Conservation (phyloP, 2,113 vertebrate species). For the Gymnobelideus leadbeateri region DNA sequence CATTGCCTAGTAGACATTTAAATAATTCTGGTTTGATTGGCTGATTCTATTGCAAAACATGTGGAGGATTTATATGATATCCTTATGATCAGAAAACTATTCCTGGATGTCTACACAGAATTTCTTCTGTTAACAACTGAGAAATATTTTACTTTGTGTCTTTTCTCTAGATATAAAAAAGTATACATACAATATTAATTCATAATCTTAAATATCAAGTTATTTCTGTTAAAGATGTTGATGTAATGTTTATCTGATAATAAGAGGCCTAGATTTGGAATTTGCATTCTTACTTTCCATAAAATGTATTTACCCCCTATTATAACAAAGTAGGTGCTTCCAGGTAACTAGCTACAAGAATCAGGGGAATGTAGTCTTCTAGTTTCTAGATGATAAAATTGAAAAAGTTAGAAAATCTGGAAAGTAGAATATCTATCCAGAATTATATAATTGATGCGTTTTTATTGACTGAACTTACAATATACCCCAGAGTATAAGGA, state of each 20-base stretch:
- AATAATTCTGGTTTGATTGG: background rate
- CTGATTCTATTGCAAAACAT: background rate
- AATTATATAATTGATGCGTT: background rate
- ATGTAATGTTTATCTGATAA: background rate
- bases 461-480: background rate
- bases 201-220: background rate
- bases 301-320: background rate
- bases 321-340: background rate
- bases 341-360: background rate
- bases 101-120: background rate
- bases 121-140: constrained; percentile 20
- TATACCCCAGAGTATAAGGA: background rate
- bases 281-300: background rate
- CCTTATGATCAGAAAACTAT: background rate
- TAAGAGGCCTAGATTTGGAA: background rate
- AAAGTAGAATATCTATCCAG: background rate
- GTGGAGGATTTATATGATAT: background rate
- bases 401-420: background rate
- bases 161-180: background rate
- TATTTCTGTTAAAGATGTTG: background rate
- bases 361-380: background rate
- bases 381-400: background rate
- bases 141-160: background rate
- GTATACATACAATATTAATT: background rate
- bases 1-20: background rate